Conservation (phyloP, 2,888 invertebrate genomes). For the Thymelicus lineola region DNA sequence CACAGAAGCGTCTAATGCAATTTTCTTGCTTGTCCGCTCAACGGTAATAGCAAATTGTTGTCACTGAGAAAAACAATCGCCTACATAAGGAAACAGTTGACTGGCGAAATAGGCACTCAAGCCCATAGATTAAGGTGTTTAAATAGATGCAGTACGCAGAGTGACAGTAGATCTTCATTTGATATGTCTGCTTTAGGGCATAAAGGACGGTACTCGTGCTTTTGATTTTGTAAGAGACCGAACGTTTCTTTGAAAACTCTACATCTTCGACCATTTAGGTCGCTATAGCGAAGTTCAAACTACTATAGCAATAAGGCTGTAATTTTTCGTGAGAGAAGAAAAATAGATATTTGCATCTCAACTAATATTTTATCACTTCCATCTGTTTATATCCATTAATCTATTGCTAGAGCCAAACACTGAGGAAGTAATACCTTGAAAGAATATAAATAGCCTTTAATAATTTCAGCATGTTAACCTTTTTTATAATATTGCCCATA, state of each 20-base stretch:
- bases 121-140: neutral
- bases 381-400: neutral
- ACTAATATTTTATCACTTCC: neutral
- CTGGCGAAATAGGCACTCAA: neutral
- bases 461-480: neutral
- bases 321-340: no score
- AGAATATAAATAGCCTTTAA: constrained; percentile 25
- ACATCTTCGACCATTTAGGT: no score
- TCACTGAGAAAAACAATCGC: constrained; percentile 35
- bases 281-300: no score
- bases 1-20: constrained; percentile 30
- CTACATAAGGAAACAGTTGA: constrained; percentile 30
- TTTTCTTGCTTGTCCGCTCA: constrained; percentile 35
- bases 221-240: no score
- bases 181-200: no score
- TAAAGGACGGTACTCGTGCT: no score
- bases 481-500: constrained; percentile 11
- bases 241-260: no score
- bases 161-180: no score
- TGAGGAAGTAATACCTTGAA: constrained; percentile 19
- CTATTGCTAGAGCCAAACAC: constrained; percentile 3
- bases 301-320: no score
- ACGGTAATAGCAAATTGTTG: constrained; percentile 37
- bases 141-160: neutral
- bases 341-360: no score